These are phyloP conservation scores for Caenorhabditis afra DNA, from an alignment of 2,888 invertebrate genomes.

Conservation along the genomic window DNA sequence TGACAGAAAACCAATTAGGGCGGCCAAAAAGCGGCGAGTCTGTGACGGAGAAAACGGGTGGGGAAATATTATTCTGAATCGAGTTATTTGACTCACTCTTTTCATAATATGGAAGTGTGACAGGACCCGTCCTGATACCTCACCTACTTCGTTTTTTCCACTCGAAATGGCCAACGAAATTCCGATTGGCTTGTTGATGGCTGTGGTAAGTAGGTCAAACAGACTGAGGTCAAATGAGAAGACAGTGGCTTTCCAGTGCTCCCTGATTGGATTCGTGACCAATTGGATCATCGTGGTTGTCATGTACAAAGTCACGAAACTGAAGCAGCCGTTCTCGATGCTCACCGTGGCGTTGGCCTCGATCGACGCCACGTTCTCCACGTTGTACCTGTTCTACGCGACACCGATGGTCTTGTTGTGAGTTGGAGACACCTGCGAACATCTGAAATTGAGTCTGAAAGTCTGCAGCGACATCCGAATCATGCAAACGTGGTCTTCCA, in stretches of 20 bases:
- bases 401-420: slow-evolving; percentile 11
- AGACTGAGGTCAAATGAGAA: no score
- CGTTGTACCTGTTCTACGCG: slow-evolving; percentile 3
- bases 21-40: slow-evolving; percentile 1
- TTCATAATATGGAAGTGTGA: no score
- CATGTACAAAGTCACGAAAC: slow-evolving; percentile 1
- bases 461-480: not conserved
- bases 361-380: slow-evolving; percentile 3
- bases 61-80: not conserved
- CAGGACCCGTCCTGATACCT: no score
- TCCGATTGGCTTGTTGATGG: not conserved
- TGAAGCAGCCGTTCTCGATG: not conserved
- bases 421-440: not conserved
- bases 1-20: slow-evolving; percentile 2
- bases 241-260: not conserved
- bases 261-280: not conserved
- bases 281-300: not conserved
- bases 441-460: not conserved
- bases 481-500: not conserved
- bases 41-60: no score
- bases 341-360: slow-evolving; percentile 1
- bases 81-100: no score
- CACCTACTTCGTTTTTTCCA: not conserved
- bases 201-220: not conserved
- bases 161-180: not conserved